Evolutionary conservation across 2,888 invertebrate genomes (phyloP).

Genomic region (Epistrophe grossulariae): DNA sequence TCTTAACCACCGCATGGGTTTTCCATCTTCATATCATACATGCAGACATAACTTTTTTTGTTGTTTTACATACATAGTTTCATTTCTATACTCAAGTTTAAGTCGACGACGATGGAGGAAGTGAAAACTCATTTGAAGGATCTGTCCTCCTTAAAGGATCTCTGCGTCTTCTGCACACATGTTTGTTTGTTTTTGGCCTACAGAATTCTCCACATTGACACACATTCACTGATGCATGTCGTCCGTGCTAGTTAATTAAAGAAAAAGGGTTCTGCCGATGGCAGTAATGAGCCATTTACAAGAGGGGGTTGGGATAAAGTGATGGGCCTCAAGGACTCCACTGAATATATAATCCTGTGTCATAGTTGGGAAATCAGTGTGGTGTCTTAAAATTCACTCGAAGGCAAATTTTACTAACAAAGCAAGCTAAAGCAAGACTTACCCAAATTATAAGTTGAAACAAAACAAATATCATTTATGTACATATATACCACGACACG

Average conservation of each 20-base stretch:
- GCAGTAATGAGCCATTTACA: constrained; percentile 74
- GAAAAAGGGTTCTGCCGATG: constrained; percentile 71
- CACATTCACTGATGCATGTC: constrained; percentile 25
- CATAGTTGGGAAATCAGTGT: constrained; percentile 61
- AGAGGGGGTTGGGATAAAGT: constrained; percentile 12
- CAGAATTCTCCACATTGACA: constrained; percentile 24
- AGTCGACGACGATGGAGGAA: constrained; percentile 7
- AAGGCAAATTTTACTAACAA: constrained; percentile 36
- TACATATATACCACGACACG: not conserved
- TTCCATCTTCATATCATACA: constrained; percentile 10
- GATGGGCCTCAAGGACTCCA: constrained; percentile 36
- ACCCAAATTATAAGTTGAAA: constrained; percentile 20
- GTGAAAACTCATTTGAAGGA: constrained; percentile 63
- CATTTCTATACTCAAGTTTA: not conserved
- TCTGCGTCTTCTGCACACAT: constrained; percentile 29
- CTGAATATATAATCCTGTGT: constrained; percentile 52
- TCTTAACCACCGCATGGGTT: constrained; percentile 34
- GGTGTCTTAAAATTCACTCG: constrained; percentile 64
- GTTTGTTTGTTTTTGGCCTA: constrained; percentile 53
- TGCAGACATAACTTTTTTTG: constrained; percentile 47
- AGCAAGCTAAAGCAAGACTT: not conserved
- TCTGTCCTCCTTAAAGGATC: constrained; percentile 63
- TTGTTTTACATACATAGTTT: too few species aligned
- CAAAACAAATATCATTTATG: constrained; percentile 31
- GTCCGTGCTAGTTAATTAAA: constrained; percentile 70